Evolutionary conservation across 1,140 invertebrate genomes (phyloP), one percentile per base, ranked within the genome.

Genomic region (Zeugodacus cucurbitae): DNA sequence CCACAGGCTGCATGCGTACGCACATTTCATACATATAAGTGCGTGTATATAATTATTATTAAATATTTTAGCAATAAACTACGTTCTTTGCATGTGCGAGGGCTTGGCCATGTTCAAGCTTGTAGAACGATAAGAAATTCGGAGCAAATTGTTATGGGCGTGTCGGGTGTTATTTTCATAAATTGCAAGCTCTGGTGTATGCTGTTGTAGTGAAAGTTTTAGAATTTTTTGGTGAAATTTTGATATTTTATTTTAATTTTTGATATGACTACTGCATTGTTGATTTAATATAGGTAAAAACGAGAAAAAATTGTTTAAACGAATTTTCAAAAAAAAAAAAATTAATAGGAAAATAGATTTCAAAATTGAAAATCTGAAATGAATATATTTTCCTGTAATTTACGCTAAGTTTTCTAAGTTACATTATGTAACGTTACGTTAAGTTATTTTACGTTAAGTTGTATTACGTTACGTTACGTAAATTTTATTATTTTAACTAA

Each of bases 71-170:
- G 26, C 17, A 34, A 17, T 29, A 26, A n/a, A 32, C 26, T 17
- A 17, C 58, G 7, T 62, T 67, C 64, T 34, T 67, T 34, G 34
- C 4, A 20, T 17, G 1, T 22, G 67, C 29, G 6, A 8, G 26
- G 64, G 67, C 34, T 20, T 37, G 67, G 67, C 34, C 67, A 8
- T 37, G 67, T 41, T 74, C 22, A 37, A 37, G 20, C 67, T 74
- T 74, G 67, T 41, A 41, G 67, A 74, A 41, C 34, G 67, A 74
- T 74, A 74, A 74, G 67, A 74, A 74, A 74, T 74, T 37, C 48
- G 67, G 67, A 74, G 67, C 67, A 74, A 74, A 74, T 74, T 74
- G 34, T 74, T 74, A 74, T 74, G 67, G 67, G 32, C 62, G 62
- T 67, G 10, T 1, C 62, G 14, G 7, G 7, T 7, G 6, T 74